Evolutionary conservation across 1,140 invertebrate genomes (phyloP).

Genomic region (Phymastichus coffea): DNA sequence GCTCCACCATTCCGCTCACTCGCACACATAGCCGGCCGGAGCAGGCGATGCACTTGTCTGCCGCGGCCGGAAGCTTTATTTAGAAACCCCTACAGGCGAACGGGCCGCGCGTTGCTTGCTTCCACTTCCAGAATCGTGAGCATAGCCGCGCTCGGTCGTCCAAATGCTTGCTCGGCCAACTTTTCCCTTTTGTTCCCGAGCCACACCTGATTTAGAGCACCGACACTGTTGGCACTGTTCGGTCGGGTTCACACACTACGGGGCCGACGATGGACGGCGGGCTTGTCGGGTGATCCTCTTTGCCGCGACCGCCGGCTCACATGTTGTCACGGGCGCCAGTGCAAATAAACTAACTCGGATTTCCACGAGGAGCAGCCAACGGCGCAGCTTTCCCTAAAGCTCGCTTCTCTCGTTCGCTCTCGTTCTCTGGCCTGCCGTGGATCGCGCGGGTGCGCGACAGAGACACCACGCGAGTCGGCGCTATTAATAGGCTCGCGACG

Average conservation of each 20-base stretch:
- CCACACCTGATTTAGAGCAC: too few relatives aligned
- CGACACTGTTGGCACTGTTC: too few relatives aligned
- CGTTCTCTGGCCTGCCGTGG: not conserved
- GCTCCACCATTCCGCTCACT: slow-evolving; percentile 22
- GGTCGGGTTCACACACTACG: too few relatives aligned
- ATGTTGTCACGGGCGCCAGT: slow-evolving; percentile 6
- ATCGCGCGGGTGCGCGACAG: slow-evolving; percentile 15
- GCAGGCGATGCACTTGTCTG: slow-evolving; percentile 9
- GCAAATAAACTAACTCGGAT: slow-evolving; percentile 25
- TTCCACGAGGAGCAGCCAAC: slow-evolving; percentile 10
- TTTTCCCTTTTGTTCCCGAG: too few relatives aligned
- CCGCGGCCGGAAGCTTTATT: slow-evolving; percentile 19
- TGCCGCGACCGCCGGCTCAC: slow-evolving; percentile 4
- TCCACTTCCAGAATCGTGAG: slow-evolving; percentile 10
- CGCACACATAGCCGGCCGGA: not conserved
- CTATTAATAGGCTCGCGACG: slow-evolving; percentile 17
- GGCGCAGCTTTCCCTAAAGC: slow-evolving; percentile 12
- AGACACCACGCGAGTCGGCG: slow-evolving; percentile 10
- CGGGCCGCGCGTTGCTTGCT: not conserved
- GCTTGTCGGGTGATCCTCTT: not conserved
- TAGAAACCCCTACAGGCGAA: slow-evolving; percentile 3
- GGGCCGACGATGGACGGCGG: not conserved
- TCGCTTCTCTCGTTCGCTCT: too few relatives aligned
- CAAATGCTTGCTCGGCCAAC: not conserved
- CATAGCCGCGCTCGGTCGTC: not conserved